Evolutionary conservation across 30 jellyfish, hydroid and myxozoan species (phyloP).

Genomic region (Hydra vulgaris): DNA sequence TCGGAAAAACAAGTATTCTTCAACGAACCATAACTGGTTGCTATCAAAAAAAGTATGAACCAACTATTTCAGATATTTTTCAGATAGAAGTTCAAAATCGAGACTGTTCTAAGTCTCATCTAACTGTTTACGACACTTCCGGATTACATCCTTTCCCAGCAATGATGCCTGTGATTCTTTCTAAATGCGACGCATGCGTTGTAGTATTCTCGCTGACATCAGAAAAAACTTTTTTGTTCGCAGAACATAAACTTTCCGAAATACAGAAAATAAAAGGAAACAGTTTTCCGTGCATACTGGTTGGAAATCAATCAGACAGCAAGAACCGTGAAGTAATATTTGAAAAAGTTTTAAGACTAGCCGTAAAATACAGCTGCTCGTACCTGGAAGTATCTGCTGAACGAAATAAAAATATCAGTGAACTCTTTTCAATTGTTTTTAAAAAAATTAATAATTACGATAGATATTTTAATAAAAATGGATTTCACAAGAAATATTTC

Average conservation of each 20-base stretch:
- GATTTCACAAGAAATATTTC: too few relatives aligned
- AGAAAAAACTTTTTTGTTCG: slow-evolving; percentile 1
- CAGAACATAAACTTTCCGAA: slow-evolving; percentile 4
- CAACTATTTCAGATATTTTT: slow-evolving; percentile 19
- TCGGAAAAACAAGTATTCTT: slow-evolving; percentile 23
- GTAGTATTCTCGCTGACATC: slow-evolving; percentile 24
- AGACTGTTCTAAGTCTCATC: not conserved
- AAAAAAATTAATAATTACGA: slow-evolving; percentile 9
- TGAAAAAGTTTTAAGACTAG: slow-evolving; percentile 17
- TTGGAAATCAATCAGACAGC: slow-evolving; percentile 27
- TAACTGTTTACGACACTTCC: slow-evolving; percentile 25
- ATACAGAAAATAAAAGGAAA: slow-evolving; percentile 12
- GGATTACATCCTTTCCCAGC: slow-evolving; percentile 24
- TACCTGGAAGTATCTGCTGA: slow-evolving; percentile 31
- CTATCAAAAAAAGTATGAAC: not conserved
- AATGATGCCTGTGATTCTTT: slow-evolving; percentile 23
- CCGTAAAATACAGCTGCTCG: slow-evolving; percentile 16
- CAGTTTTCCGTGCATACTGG: slow-evolving; percentile 29
- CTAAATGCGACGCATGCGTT: slow-evolving; percentile 31
- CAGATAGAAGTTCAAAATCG: not conserved
- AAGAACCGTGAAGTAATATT: slow-evolving; percentile 12
- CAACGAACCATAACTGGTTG: slow-evolving; percentile 5
- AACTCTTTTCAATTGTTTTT: slow-evolving; percentile 10
- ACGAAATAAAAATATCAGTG: slow-evolving; percentile 13
- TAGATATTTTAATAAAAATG: not conserved